Evolutionary conservation across 1,140 invertebrate genomes (phyloP).

Genomic region (Hyphantria cunea): DNA sequence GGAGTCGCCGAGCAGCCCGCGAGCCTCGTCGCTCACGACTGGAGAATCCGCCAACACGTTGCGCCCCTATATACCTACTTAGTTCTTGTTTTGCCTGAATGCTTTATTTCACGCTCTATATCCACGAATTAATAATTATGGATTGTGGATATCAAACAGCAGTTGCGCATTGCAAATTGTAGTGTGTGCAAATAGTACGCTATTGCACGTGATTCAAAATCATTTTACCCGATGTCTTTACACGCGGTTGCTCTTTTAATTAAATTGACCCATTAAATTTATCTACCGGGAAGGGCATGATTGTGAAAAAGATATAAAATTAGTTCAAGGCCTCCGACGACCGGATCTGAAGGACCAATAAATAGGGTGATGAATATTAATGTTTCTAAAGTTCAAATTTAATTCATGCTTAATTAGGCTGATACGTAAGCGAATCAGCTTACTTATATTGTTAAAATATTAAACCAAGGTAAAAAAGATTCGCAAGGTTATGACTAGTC

Average conservation of each 20-base stretch:
- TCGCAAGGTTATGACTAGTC: background rate
- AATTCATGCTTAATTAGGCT: background rate
- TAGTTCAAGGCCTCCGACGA: conserved; percentile 47
- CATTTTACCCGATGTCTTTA: conserved; percentile 46
- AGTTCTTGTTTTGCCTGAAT: conserved; percentile 69
- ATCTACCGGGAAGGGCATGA: conserved; percentile 40
- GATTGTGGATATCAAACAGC: conserved; percentile 45
- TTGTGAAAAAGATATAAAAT: conserved; percentile 45
- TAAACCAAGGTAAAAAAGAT: background rate
- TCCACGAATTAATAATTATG: conserved; percentile 69
- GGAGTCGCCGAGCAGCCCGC: conserved; percentile 37
- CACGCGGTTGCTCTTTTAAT: conserved; percentile 1
- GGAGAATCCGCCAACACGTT: conserved; percentile 44
- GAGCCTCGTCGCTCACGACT: conserved; percentile 51
- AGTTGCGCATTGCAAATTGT: conserved; percentile 32
- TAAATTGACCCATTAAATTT: conserved; percentile 47
- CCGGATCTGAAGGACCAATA: conserved; percentile 1
- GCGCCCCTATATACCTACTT: conserved; percentile 72
- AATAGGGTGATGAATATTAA: background rate
- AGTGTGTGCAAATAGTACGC: conserved; percentile 32
- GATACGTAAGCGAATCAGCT: background rate
- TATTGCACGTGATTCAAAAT: conserved; percentile 40
- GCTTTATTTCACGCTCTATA: conserved; percentile 76
- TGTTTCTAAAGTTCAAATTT: background rate
- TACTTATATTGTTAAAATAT: background rate